These are phyloP conservation scores for Callospermophilus lateralis DNA, from an alignment of 2,113 vertebrate species.

Conservation along the genomic window DNA sequence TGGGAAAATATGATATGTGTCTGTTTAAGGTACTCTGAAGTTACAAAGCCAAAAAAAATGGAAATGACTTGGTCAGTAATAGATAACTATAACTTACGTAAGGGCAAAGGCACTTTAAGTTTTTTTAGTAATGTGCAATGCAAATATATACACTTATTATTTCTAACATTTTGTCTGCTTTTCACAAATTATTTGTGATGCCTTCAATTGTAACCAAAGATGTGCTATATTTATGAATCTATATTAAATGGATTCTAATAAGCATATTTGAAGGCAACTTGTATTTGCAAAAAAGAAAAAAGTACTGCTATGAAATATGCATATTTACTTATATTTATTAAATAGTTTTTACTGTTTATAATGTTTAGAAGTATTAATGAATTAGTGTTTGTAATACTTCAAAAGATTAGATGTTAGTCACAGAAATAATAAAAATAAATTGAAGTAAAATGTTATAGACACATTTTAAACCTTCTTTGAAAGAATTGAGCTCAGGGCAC, in stretches of 20 bases:
- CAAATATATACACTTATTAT: not conserved
- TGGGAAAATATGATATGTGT: slow-evolving; percentile 11
- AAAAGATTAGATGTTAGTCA: not conserved
- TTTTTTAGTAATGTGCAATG: not conserved
- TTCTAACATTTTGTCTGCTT: not conserved
- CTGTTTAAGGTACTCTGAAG: not conserved
- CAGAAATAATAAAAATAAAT: not conserved
- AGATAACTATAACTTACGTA: not conserved
- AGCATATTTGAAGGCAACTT: not conserved
- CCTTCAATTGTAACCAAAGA: not conserved
- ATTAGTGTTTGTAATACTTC: not conserved
- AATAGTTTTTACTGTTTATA: not conserved
- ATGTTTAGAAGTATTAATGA: not conserved
- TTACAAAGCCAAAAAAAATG: not conserved
- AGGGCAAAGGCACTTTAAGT: not conserved
- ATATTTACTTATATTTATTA: not conserved
- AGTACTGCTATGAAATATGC: not conserved
- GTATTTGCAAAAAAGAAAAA: not conserved
- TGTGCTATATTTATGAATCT: not conserved
- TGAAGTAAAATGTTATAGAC: not conserved
- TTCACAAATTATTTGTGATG: not conserved
- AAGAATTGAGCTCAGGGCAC: not conserved
- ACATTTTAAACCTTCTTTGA: slow-evolving; percentile 36
- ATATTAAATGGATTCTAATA: not conserved
- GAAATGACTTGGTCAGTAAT: not conserved